phyloP scores from a whole-genome alignment of 2,113 vertebrate genomes.

The Cinclus cinclus region DNA sequence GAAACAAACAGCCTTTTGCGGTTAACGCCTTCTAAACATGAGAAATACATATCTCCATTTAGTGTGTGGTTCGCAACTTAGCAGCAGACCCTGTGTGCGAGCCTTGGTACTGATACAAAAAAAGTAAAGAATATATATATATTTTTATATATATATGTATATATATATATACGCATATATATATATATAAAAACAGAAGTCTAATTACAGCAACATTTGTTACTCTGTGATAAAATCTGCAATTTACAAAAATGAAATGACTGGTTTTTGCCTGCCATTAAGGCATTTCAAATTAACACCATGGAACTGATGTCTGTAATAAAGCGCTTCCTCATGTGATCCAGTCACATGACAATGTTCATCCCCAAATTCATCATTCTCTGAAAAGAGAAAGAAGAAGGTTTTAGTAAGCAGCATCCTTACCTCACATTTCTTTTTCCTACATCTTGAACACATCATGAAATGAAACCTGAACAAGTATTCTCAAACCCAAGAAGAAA shows the following conservation, averaged over 20 bases:
- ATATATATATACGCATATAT: slow-evolving; percentile 67
- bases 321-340: slow-evolving; percentile 90
- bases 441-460: background rate
- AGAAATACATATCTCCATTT: slow-evolving; percentile 78
- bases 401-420: slow-evolving; percentile 23
- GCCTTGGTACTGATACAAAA: slow-evolving; percentile 85
- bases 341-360: slow-evolving; percentile 87
- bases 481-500: background rate
- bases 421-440: background rate
- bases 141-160: slow-evolving; percentile 73
- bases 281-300: slow-evolving; percentile 98
- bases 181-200: slow-evolving; percentile 82
- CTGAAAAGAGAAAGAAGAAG: slow-evolving; percentile 77
- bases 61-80: slow-evolving; percentile 80
- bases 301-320: slow-evolving; percentile 96
- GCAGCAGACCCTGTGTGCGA: slow-evolving; percentile 83
- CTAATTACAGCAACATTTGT: slow-evolving; percentile 88
- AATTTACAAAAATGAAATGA: slow-evolving; percentile 93
- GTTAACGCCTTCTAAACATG: slow-evolving; percentile 76
- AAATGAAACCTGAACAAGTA: background rate
- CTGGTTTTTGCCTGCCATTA: slow-evolving; percentile 92
- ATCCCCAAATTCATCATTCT: slow-evolving; percentile 86
- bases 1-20: slow-evolving; percentile 72
- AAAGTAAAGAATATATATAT: slow-evolving; percentile 84
- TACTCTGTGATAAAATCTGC: slow-evolving; percentile 90